Percentiles rank a stretch among this genome's conserved stretches.
Evolutionary conservation across 2,113 vertebrate species (phyloP).

Genomic region (Forbesichthys agassizii): DNA sequence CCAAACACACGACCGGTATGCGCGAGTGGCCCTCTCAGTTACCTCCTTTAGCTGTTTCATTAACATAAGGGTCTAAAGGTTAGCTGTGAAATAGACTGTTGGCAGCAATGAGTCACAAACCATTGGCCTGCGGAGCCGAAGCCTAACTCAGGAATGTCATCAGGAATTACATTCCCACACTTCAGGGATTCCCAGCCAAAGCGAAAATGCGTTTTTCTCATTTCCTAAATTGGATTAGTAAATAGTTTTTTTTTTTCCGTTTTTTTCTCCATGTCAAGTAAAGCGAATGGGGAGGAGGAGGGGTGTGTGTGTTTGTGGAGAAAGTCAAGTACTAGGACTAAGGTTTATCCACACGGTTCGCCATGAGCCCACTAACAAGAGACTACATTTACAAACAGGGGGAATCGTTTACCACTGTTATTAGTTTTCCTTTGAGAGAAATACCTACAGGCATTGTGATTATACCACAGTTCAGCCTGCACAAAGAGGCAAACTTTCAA

Average conservation of each 20-base stretch:
- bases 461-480: too few species aligned
- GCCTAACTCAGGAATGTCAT: slow-evolving; percentile 8
- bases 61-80: slow-evolving; percentile 24
- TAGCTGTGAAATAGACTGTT: slow-evolving; percentile 32
- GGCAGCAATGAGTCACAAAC: neutral
- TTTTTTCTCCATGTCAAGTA: slow-evolving; percentile 14
- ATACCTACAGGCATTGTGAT: neutral
- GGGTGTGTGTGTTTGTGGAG: neutral
- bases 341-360: neutral
- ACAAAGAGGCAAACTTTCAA: too few species aligned
- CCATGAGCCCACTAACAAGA: neutral
- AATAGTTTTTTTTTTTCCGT: too few species aligned
- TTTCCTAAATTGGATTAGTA: slow-evolving; percentile 38
- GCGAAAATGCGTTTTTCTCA: slow-evolving; percentile 30
- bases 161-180: slow-evolving; percentile 23
- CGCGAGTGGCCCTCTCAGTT: neutral
- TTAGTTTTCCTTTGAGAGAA: neutral
- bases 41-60: slow-evolving; percentile 12
- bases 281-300: neutral
- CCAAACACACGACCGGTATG: neutral
- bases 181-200: slow-evolving; percentile 16
- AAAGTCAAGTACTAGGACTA: neutral
- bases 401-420: slow-evolving; percentile 7
- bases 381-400: slow-evolving; percentile 27
- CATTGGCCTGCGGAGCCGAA: neutral